Percentiles rank a stretch among this genome's conserved stretches.
Conservation (phyloP, 2,888 invertebrate species). For the Iphiclides podalirius region DNA sequence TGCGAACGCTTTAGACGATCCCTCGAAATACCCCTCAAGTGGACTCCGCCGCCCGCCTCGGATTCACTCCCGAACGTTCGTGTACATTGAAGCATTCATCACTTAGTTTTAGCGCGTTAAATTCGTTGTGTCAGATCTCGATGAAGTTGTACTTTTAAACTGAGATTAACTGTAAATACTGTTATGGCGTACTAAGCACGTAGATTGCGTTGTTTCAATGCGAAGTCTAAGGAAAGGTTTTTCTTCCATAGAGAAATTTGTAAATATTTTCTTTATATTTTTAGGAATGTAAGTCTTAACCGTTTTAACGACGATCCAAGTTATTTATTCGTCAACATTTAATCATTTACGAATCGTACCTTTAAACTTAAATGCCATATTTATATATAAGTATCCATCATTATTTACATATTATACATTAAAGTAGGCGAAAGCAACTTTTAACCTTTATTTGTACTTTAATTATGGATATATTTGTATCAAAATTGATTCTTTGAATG, state of each 20-base stretch:
- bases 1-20: constrained; percentile 29
- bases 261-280: constrained; percentile 71
- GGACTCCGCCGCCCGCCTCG: no score
- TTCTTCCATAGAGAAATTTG: constrained; percentile 80
- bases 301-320: constrained; percentile 69
- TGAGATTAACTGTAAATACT: constrained; percentile 75
- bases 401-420: constrained; percentile 53
- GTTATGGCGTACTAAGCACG: constrained; percentile 61
- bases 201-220: constrained; percentile 48
- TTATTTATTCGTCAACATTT: constrained; percentile 74
- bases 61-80: no score
- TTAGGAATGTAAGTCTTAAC: constrained; percentile 55
- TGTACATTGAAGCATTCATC: constrained; percentile 41
- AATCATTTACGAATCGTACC: constrained; percentile 74
- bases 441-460: constrained; percentile 41
- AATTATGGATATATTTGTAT: constrained; percentile 33
- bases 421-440: constrained; percentile 28
- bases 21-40: constrained; percentile 30
- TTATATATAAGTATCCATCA: constrained; percentile 69
- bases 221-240: constrained; percentile 59
- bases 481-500: constrained; percentile 29
- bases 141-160: constrained; percentile 47
- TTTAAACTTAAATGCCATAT: constrained; percentile 78
- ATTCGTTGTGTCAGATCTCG: constrained; percentile 46
- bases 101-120: no score